A percentile compares a stretch with the other conserved stretches of the same genome.
Evolutionary conservation across 1,140 invertebrate species (phyloP).

Genomic region (Lepidurus apus): DNA sequence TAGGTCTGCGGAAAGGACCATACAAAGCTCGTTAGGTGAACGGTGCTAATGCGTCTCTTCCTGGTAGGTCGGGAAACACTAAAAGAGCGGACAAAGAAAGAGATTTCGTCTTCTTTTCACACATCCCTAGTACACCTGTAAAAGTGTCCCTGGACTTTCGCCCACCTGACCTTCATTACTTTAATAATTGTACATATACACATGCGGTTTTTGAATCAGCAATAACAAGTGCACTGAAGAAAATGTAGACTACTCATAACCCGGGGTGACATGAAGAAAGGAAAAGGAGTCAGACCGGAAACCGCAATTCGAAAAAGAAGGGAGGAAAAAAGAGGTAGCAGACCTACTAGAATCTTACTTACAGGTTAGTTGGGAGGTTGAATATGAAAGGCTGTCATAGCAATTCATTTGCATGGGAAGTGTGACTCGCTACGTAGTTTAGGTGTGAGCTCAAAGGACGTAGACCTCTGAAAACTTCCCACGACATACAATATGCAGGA

Average conservation of each 20-base stretch:
- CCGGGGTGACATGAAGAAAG: background rate
- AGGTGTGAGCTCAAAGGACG: background rate
- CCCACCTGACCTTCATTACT: background rate
- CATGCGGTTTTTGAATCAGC: background rate
- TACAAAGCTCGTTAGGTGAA: slow-evolving; percentile 11
- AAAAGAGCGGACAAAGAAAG: background rate
- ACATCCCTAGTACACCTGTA: background rate
- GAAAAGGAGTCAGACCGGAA: background rate
- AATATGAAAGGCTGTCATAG: background rate
- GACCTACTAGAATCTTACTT: background rate
- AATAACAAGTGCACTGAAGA: background rate
- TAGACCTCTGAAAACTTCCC: slow-evolving; percentile 12
- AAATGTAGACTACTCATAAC: background rate
- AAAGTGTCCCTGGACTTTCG: background rate
- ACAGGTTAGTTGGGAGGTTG: background rate
- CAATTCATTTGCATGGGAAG: slow-evolving; percentile 14
- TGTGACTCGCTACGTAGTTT: background rate
- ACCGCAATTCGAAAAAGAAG: background rate
- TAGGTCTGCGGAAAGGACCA: background rate
- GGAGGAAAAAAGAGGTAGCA: background rate
- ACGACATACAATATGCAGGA: background rate
- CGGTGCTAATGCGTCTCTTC: slow-evolving; percentile 8
- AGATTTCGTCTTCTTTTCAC: slow-evolving; percentile 1
- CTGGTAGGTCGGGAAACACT: background rate
- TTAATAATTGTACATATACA: background rate